Base-by-base conservation (phyloP, 2,797 vertebrate genomes). In the Tangara arthus region DNA sequence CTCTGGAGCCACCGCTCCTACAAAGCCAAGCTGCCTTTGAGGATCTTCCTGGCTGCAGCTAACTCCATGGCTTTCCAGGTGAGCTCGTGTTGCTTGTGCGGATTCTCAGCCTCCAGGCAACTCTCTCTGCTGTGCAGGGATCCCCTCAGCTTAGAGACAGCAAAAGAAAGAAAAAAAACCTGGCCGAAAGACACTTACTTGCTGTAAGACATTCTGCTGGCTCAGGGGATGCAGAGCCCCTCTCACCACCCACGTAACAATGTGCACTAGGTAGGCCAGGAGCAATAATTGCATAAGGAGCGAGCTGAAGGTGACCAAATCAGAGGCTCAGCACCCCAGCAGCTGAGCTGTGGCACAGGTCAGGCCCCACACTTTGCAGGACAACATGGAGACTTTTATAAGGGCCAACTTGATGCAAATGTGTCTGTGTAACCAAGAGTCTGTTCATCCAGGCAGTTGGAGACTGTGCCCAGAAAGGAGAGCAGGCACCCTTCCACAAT, bases 11-110 rank as follows among this genome's bases (percentile, higher is more conserved):
- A 98, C 95, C 96, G 98, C 49, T 98, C 98, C 86, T 98, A 98
- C 95, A 98, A 98, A 97, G 98, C 98, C 95, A 98, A 97, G 94
- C 96, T 98, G 90, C 98, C 98, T 78, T 94, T 98, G 90, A 95
- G 98, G 92, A 97, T 98, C 93, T 98, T 98, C 13, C 97, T 98
- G 93, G 98, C 98, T 49, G 96, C 86, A 15, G 98, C 97, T 88
- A 98, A 98, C 95, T 98, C 98, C 94, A 98, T 98, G 98, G 98
- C 98, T 94, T 98, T 98, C 95, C 98, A 98, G 98, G 98, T 98
- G 70, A 79, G 95, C 11, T 70, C 61, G 39, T 65, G 50, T 65
- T 81, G 66, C 35, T 42, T 6, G 2, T 73, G 26, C 24, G 17
- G 34, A 20, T 59, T 59, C 41, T 46, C 86, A 53, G 49, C 63